These are phyloP conservation scores for Ormyrus labotus DNA, from an alignment of 2,888 invertebrate genomes.

Conservation along the genomic window DNA sequence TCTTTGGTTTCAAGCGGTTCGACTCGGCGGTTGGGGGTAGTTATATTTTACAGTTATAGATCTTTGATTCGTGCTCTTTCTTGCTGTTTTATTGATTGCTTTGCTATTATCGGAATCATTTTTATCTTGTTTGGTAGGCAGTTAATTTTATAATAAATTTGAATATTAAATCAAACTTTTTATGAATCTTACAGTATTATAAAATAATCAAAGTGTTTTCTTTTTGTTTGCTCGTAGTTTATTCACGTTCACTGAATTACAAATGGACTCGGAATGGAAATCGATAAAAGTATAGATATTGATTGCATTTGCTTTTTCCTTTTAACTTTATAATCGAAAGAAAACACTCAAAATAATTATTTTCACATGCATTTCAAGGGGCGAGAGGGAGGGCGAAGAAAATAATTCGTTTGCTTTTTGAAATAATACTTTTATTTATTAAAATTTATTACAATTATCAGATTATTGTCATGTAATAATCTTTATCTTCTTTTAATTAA, in stretches of 20 bases:
- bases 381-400: background rate
- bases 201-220: too few relatives aligned
- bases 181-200: too few relatives aligned
- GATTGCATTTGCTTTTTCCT: background rate
- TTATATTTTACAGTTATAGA: background rate
- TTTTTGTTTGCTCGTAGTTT: too few relatives aligned
- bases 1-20: too few relatives aligned
- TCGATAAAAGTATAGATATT: background rate
- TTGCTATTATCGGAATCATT: too few relatives aligned
- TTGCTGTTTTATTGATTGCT: too few relatives aligned
- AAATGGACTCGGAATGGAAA: slow-evolving; percentile 17
- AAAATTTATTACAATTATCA: background rate
- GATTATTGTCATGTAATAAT: background rate
- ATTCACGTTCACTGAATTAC: too few relatives aligned
- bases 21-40: background rate
- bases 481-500: background rate
- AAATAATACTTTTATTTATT: background rate
- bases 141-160: too few relatives aligned
- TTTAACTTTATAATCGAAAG: slow-evolving; percentile 48
- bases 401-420: slow-evolving; percentile 19
- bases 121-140: too few relatives aligned
- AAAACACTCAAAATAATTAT: slow-evolving; percentile 47
- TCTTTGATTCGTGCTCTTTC: too few relatives aligned
- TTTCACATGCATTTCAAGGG: slow-evolving; percentile 18
- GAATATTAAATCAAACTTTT: too few relatives aligned